phyloP scores from a whole-genome alignment of 2,113 vertebrate species.

The Hemichromis elongatus region DNA sequence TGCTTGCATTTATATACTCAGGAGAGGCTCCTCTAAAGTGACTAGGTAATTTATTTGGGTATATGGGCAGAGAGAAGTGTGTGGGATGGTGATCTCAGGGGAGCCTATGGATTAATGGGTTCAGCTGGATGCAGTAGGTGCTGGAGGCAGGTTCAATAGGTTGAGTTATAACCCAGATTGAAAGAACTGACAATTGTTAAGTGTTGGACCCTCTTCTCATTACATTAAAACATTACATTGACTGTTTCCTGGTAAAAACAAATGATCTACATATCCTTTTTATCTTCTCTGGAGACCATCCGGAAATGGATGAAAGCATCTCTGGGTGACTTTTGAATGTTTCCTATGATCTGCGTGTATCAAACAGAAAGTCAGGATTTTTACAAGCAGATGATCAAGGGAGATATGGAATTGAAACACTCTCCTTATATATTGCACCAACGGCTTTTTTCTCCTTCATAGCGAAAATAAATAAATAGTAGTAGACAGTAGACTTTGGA shows the following conservation, averaged over 20 bases:
- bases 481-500: no score
- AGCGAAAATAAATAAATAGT: no score
- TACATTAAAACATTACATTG: neutral
- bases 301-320: neutral
- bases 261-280: neutral
- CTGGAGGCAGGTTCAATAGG: conserved; percentile 31
- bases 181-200: neutral
- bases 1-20: neutral
- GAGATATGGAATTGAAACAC: neutral
- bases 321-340: neutral
- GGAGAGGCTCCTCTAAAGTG: conserved; percentile 13
- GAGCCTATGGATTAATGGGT: conserved; percentile 44
- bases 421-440: neutral
- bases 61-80: neutral
- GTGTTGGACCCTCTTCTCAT: neutral
- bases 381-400: neutral
- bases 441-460: no score
- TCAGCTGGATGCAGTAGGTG: conserved; percentile 16
- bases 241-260: neutral
- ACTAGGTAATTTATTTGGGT: conserved; percentile 9
- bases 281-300: neutral
- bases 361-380: neutral
- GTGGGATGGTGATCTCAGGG: conserved; percentile 29
- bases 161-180: conserved; percentile 37
- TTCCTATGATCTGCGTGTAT: neutral